Evolutionary conservation across 1,140 invertebrate genomes (phyloP).

Genomic region (Neodiprion virginianus): DNA sequence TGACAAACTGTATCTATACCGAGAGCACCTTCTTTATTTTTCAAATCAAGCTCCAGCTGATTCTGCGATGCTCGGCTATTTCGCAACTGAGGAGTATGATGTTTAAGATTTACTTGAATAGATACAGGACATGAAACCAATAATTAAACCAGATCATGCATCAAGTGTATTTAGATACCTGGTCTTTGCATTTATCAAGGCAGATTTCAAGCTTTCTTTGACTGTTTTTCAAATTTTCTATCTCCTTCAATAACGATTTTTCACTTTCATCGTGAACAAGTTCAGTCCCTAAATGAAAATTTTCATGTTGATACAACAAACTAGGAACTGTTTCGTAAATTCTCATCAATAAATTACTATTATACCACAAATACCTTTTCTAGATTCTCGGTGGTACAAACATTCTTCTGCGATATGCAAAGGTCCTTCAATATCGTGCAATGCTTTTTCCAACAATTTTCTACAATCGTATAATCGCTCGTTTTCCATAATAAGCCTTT

Average conservation of each 20-base stretch:
- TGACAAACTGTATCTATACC: conserved; percentile 88
- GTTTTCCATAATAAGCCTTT: conserved; percentile 83
- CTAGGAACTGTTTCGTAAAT: neutral
- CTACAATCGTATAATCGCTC: conserved; percentile 83
- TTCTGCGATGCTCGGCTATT: conserved; percentile 80
- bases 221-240: conserved; percentile 67
- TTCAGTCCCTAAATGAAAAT: conserved; percentile 61
- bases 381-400: conserved; percentile 86
- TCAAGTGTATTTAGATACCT: conserved; percentile 50
- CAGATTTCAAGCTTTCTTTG: conserved; percentile 66
- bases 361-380: conserved; percentile 67
- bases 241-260: conserved; percentile 66
- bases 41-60: conserved; percentile 86
- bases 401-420: conserved; percentile 92
- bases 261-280: conserved; percentile 73
- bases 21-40: conserved; percentile 87
- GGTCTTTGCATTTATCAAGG: conserved; percentile 68
- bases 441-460: conserved; percentile 80
- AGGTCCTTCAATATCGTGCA: conserved; percentile 86
- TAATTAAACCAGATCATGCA: conserved; percentile 13
- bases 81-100: conserved; percentile 57
- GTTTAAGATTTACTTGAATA: neutral
- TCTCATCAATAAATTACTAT: neutral
- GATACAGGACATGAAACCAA: neutral
- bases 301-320: neutral